These are phyloP conservation scores for Vulpes vulpes DNA, from an alignment of 2,113 vertebrate genomes.

Conservation along the genomic window DNA sequence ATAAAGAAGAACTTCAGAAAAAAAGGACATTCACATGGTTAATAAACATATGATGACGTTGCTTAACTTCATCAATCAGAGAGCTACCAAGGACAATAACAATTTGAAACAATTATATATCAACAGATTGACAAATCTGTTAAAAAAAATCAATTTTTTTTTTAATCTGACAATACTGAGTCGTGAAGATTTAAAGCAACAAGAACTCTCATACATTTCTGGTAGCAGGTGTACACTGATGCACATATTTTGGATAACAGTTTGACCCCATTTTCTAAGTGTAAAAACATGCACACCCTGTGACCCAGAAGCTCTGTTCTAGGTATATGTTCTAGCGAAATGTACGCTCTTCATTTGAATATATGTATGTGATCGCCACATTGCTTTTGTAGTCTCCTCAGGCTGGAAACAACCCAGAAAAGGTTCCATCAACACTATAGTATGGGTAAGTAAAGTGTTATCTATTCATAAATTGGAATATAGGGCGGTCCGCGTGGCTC, in stretches of 20 bases:
- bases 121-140: background rate
- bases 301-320: background rate
- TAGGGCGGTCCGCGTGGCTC: no score
- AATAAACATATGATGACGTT: background rate
- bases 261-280: background rate
- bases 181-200: background rate
- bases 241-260: background rate
- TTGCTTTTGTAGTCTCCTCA: background rate
- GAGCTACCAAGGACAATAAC: background rate
- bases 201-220: background rate
- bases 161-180: background rate
- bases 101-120: background rate
- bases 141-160: background rate
- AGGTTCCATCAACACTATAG: background rate
- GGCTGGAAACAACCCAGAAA: background rate
- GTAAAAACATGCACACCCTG: background rate
- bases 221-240: background rate
- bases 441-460: background rate
- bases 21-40: background rate
- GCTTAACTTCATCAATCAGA: background rate
- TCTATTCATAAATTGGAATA: background rate
- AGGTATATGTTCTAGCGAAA: background rate
- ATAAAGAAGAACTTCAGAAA: background rate
- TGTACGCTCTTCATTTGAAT: background rate
- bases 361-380: background rate